Conservation (phyloP, 1,140 invertebrate genomes). For the Andricus grossulariae region DNA sequence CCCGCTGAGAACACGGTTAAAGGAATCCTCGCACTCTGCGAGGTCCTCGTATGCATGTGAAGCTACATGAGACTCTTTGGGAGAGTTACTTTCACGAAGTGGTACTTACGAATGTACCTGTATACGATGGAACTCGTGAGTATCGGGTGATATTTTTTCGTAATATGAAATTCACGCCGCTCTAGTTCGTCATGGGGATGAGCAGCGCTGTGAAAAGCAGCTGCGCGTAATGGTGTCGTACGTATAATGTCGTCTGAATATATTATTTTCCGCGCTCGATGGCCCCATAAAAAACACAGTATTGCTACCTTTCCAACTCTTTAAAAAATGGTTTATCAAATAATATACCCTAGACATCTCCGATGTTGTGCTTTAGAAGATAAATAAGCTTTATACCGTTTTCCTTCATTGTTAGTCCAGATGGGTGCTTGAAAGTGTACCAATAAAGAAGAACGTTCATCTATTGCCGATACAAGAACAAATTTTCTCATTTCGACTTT, state of each 20-base stretch:
- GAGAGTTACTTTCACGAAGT: constrained; percentile 42
- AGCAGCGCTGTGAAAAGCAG: constrained; percentile 52
- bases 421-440: no score
- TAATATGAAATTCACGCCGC: constrained; percentile 64
- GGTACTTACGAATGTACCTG: constrained; percentile 37
- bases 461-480: no score
- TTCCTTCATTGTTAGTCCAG: background rate
- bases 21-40: background rate
- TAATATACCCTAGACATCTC: background rate
- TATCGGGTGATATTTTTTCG: constrained; percentile 62
- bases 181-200: constrained; percentile 60
- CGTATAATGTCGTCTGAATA: constrained; percentile 44
- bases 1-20: background rate
- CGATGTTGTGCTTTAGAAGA: no score
- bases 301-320: background rate
- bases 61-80: constrained; percentile 37
- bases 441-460: no score
- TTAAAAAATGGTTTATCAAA: background rate
- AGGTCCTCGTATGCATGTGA: constrained; percentile 34
- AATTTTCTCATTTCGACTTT: constrained; percentile 1
- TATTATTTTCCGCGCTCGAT: constrained; percentile 22
- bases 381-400: constrained; percentile 7
- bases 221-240: constrained; percentile 61
- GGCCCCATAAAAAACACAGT: constrained; percentile 3
- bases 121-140: constrained; percentile 42